Evolutionary conservation across 1,140 invertebrate genomes (phyloP), one percentile per base, ranked within the genome.

Genomic region (Ctenoplectra terminalis): DNA sequence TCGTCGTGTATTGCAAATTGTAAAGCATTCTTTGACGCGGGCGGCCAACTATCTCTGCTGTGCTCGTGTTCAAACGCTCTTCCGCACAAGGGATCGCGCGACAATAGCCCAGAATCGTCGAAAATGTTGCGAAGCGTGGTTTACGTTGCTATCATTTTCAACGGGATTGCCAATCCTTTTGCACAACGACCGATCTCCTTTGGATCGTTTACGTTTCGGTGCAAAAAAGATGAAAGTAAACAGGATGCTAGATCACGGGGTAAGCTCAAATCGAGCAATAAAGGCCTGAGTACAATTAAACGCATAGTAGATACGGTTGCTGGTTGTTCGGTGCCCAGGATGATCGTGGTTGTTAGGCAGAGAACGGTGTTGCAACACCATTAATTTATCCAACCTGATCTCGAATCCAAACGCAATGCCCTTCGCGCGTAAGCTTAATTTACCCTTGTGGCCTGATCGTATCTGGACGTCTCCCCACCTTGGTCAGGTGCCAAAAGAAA

Each of bases 1-100:
- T 50, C 52, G 7, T 56, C 64, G 43, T 6, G 23, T 20, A 70
- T 66, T 58, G 40, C 40, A 11, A 11, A 48, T 48, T 11, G 82
- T 81, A 67, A 80, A 75, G 71, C 61, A 76, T 75, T 83, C 70
- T 80, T 78, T 73, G 67, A 78, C 72, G n/a, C 26, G 56, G 64
- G 17, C n/a, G n/a, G n/a, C n/a, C n/a, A n/a, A n/a, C 37, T 17
- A 4, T n/a, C 52, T n/a, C 23, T 13, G 0, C 52, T 17, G 2
- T 29, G 54, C n/a, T 3, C n/a, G n/a, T n/a, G n/a, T n/a, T n/a
- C n/a, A n/a, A n/a, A 7, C 54, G 54, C n/a, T 8, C 15, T 54
- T 15, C 3, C 11, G 48, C 0, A 15, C 1, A 4, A 15, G 20
- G 11, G 15, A 50, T 43, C 5, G 5, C 8, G 5, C 40, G 11